phyloP scores from a whole-genome alignment of 2,113 vertebrate genomes.

The Aphyosemion australe region DNA sequence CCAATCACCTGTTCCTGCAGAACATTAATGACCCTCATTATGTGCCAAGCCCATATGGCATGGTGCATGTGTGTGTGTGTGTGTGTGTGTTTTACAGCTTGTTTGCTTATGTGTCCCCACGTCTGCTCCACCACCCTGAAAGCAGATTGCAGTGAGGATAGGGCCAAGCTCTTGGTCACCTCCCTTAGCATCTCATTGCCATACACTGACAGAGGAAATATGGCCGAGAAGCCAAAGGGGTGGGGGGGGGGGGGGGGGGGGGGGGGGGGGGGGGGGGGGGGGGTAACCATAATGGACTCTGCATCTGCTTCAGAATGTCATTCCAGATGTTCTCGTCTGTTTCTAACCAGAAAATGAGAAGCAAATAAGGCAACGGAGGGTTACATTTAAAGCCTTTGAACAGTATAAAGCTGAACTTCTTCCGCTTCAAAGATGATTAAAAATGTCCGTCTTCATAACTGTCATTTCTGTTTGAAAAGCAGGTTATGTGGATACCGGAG shows the following conservation, averaged over 20 bases:
- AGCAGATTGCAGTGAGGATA: constrained; percentile 66
- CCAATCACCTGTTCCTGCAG: constrained; percentile 57
- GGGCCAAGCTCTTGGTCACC: constrained; percentile 60
- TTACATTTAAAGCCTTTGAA: constrained; percentile 8
- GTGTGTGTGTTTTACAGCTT: background rate
- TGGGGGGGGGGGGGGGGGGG: constrained; percentile 33
- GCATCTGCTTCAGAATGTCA: constrained; percentile 69
- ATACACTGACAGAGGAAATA: constrained; percentile 64
- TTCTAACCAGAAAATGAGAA: constrained; percentile 36
- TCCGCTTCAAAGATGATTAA: constrained; percentile 41
- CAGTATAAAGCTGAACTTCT: constrained; percentile 2
- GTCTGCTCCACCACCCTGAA: constrained; percentile 31
- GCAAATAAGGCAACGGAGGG: constrained; percentile 4
- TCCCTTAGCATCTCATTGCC: constrained; percentile 47
- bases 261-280: constrained; percentile 24
- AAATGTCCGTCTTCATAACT: constrained; percentile 39
- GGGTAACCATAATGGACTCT: constrained; percentile 61
- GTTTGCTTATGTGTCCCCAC: background rate
- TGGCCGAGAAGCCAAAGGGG: constrained; percentile 41
- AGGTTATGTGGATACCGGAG: background rate
- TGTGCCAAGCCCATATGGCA: constrained; percentile 52
- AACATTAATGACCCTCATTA: constrained; percentile 73
- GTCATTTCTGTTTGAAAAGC: background rate
- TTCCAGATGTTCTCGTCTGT: constrained; percentile 65
- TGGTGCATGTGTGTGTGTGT: background rate